Evolutionary conservation across 2,797 vertebrate species (phyloP).

Genomic region (Phoxinus dragarum): DNA sequence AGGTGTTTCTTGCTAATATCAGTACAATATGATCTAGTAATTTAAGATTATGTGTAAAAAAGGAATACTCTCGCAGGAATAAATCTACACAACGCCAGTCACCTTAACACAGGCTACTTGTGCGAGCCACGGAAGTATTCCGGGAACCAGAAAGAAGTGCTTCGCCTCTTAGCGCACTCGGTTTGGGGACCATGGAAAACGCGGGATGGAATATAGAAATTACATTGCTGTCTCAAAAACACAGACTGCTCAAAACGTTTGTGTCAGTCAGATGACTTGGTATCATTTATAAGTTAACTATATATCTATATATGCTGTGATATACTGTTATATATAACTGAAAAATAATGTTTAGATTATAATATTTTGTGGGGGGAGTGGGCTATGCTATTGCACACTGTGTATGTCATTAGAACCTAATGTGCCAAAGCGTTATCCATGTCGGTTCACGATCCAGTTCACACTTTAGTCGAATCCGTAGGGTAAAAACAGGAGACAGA

Average conservation of each 20-base stretch:
- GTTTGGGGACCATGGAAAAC: conserved; percentile 54
- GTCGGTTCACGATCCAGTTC: conserved; percentile 64
- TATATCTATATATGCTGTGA: not conserved
- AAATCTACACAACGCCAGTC: conserved; percentile 52
- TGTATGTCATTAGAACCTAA: not conserved
- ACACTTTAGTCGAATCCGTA: conserved; percentile 67
- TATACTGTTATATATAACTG: not conserved
- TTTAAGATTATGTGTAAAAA: not conserved
- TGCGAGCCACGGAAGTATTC: conserved; percentile 63
- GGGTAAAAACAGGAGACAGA: conserved; percentile 83
- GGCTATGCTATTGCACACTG: not conserved
- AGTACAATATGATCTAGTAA: not conserved
- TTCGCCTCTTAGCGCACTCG: conserved; percentile 64
- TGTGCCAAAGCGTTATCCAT: not conserved
- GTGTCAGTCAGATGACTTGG: not conserved
- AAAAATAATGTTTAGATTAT: not conserved
- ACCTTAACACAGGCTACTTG: conserved; percentile 59
- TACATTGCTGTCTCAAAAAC: not conserved
- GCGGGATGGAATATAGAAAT: conserved; percentile 38
- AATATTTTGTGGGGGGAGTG: not conserved
- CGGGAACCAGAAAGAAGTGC: conserved; percentile 58
- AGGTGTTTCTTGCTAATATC: conserved; percentile 16
- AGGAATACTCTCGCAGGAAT: not conserved
- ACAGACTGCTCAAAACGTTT: not conserved
- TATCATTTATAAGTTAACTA: not conserved